A percentile compares a stretch with the other conserved stretches of the same genome.
Evolutionary conservation across 1,140 invertebrate species (phyloP).

Genomic region (Zophobas morio): DNA sequence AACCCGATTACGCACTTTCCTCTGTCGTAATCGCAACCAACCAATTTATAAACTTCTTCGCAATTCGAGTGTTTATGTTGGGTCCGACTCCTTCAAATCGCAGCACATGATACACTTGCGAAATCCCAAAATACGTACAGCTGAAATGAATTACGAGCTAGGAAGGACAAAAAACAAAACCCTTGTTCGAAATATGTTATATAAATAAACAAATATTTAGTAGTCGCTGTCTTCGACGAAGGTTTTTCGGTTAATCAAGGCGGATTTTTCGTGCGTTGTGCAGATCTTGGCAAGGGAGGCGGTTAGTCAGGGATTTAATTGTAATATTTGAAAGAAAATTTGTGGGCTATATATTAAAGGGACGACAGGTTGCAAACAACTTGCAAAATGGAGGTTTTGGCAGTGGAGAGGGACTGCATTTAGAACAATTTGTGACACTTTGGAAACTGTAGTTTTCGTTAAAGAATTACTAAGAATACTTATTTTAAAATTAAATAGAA

Average conservation of each 20-base stretch:
- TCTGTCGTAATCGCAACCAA: slow-evolving; percentile 2
- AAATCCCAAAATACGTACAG: not conserved
- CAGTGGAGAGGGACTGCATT: not conserved
- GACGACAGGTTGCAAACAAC: not conserved
- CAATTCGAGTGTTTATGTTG: not conserved
- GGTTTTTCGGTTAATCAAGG: slow-evolving; percentile 10
- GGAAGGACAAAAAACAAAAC: not conserved
- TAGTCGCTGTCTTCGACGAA: slow-evolving; percentile 13
- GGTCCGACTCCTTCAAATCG: not conserved
- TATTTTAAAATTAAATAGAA: too few relatives aligned
- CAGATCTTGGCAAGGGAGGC: slow-evolving; percentile 4
- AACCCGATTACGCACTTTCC: slow-evolving; percentile 6
- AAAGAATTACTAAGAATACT: too few relatives aligned
- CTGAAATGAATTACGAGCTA: not conserved
- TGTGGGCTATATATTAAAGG: not conserved
- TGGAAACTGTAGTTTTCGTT: too few relatives aligned
- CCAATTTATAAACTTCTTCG: slow-evolving; percentile 1
- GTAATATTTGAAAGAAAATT: slow-evolving; percentile 6
- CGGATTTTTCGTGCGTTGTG: not conserved
- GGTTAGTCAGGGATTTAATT: slow-evolving; percentile 15
- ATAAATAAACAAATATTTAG: slow-evolving; percentile 2
- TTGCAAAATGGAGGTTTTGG: not conserved
- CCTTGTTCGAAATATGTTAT: not conserved
- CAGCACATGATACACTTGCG: slow-evolving; percentile 4
- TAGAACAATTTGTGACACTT: not conserved